These are phyloP conservation scores for Alcedo atthis DNA, from an alignment of 2,797 vertebrate species.

Conservation along the genomic window DNA sequence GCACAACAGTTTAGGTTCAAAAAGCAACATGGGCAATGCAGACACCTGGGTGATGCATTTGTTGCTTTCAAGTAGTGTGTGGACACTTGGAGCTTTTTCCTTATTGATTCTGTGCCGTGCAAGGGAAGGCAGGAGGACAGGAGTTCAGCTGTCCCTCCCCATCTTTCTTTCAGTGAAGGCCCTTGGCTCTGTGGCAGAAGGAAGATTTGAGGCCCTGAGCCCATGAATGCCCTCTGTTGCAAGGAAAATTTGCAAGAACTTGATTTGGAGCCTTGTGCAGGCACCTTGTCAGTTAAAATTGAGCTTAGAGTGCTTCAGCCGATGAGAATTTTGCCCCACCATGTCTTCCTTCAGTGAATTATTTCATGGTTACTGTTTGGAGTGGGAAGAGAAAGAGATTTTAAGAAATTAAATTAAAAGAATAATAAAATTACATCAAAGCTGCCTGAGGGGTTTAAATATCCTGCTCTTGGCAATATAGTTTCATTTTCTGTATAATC, in stretches of 20 bases:
- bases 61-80: background rate
- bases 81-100: background rate
- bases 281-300: background rate
- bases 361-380: slow-evolving; percentile 1
- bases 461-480: slow-evolving; percentile 17
- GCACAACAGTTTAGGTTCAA: background rate
- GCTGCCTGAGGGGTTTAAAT: slow-evolving; percentile 15
- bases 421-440: slow-evolving; percentile 44
- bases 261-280: background rate
- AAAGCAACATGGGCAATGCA: background rate
- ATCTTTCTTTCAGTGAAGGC: background rate
- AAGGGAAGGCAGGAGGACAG: background rate
- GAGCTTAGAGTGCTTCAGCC: background rate
- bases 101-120: background rate
- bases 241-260: background rate
- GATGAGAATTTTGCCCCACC: background rate
- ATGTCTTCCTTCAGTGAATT: background rate
- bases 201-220: background rate
- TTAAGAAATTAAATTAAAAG: slow-evolving; percentile 51
- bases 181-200: background rate
- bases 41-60: background rate
- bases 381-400: slow-evolving; percentile 15
- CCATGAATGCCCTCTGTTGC: background rate
- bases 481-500: slow-evolving; percentile 41
- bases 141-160: background rate